phyloP scores from a whole-genome alignment of 2,888 invertebrate genomes.

The Zygaena filipendulae region DNA sequence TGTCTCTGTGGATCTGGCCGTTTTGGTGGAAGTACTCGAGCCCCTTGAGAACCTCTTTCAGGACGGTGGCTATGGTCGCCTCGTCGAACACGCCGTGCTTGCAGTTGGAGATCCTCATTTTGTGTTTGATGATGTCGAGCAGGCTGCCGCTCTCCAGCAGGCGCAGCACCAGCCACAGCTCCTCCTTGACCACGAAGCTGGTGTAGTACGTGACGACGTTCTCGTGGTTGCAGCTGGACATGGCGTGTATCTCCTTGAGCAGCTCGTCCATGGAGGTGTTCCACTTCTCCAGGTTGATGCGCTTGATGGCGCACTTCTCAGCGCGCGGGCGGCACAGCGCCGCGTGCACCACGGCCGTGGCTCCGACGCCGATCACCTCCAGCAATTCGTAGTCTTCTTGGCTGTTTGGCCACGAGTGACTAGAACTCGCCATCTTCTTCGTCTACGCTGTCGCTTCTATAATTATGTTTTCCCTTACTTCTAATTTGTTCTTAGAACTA shows the following conservation, averaged over 20 bases:
- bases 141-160: constrained; percentile 94
- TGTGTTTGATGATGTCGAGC: constrained; percentile 94
- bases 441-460: constrained; percentile 25
- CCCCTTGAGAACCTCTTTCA: constrained; percentile 96
- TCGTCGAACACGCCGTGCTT: constrained; percentile 99
- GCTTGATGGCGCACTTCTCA: constrained; percentile 98
- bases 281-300: constrained; percentile 99
- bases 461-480: constrained; percentile 51
- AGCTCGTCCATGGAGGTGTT: constrained; percentile 99
- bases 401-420: constrained; percentile 86
- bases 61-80: constrained; percentile 96
- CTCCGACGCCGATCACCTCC: constrained; percentile 96
- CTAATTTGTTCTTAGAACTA: constrained; percentile 31
- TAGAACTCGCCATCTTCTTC: constrained; percentile 37
- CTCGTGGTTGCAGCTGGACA: constrained; percentile 99
- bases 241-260: constrained; percentile 92
- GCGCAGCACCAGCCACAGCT: constrained; percentile 97
- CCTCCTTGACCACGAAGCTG: constrained; percentile 97
- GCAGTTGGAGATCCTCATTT: constrained; percentile 91
- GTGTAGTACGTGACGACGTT: constrained; percentile 99
- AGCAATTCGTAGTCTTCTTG: constrained; percentile 94
- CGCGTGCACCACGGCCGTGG: constrained; percentile 98
- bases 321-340: constrained; percentile 93
- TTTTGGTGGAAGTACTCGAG: constrained; percentile 98
- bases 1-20: constrained; percentile 92